Evolutionary conservation across 2,888 invertebrate species (phyloP), one percentile per base, ranked within the genome.

Genomic region (Drosophila flavopinicola): DNA sequence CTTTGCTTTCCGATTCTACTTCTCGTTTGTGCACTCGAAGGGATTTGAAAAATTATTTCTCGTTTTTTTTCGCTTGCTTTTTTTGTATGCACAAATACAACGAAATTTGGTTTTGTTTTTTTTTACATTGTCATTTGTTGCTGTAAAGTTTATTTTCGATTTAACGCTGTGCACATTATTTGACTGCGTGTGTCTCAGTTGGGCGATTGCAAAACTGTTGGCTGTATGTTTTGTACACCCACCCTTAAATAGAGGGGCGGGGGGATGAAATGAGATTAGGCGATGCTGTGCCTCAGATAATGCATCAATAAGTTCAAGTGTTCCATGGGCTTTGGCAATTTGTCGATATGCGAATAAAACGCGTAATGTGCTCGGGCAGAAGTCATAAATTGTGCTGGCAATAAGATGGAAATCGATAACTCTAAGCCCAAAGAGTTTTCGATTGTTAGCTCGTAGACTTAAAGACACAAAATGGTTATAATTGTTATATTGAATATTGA

Each of bases 111-210:
- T 30, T 20, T 48, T 11, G 3, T 7, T 33, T 47, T 56, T 30
- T 35, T 35, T 25, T 20, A 27, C 42, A 48, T 67, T 53, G 66
- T 53, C 42, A 52, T 67, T 59, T 59, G 59, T 61, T 67, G 58
- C 33, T 48, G 54, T 52, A 68, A 72, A 74, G 72, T 75, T 75
- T 68, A 68, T 73, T 73, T 78, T 76, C 78, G 78, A 76, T 76
- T 76, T 76, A 70, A 74, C 75, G 75, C 75, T 78, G 32, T 70
- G 75, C 74, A 64, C 77, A 75, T 71, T 75, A 71, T 76, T 70
- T 67, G 56, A 32, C 29, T 51, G 17, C 15, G 52, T 30, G 35
- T 32, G 29, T 24, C 52, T 25, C 15, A 47, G 33, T 65, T 49
- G 56, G 48, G 10, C 17, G 13, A 11, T 38, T 39, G 42, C 3